Conservation (phyloP, 2,797 vertebrate species). For the Acanthornis magna region DNA sequence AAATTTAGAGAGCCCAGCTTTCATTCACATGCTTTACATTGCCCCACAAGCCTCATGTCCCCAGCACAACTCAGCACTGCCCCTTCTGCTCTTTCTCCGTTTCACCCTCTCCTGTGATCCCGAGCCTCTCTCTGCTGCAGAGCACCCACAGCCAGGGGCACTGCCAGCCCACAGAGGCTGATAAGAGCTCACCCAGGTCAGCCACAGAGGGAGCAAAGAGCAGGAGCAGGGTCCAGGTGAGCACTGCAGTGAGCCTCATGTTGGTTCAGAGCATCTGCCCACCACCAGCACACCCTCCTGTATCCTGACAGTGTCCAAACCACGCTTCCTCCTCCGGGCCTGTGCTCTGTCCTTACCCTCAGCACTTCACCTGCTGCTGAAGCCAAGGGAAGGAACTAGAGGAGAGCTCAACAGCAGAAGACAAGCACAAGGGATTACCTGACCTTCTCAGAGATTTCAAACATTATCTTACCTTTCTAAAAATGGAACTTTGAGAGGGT, state of each 20-base stretch:
- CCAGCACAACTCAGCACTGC: neutral
- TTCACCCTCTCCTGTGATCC: neutral
- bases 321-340: fast-evolving
- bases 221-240: neutral
- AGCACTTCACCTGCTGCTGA: neutral
- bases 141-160: neutral
- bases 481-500: neutral
- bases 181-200: neutral
- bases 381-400: neutral
- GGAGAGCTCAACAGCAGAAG: neutral
- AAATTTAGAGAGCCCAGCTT: neutral
- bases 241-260: neutral
- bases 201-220: neutral
- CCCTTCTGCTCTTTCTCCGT: neutral
- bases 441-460: neutral
- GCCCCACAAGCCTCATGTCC: neutral
- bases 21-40: neutral
- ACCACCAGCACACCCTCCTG: fast-evolving
- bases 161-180: neutral
- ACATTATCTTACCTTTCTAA: neutral
- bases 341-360: neutral
- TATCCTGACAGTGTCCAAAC: neutral
- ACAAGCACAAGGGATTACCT: neutral
- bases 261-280: neutral
- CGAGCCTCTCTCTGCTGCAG: neutral